Evolutionary conservation across 2,797 vertebrate genomes (phyloP).

Genomic region (Syngnathus rostellatus): DNA sequence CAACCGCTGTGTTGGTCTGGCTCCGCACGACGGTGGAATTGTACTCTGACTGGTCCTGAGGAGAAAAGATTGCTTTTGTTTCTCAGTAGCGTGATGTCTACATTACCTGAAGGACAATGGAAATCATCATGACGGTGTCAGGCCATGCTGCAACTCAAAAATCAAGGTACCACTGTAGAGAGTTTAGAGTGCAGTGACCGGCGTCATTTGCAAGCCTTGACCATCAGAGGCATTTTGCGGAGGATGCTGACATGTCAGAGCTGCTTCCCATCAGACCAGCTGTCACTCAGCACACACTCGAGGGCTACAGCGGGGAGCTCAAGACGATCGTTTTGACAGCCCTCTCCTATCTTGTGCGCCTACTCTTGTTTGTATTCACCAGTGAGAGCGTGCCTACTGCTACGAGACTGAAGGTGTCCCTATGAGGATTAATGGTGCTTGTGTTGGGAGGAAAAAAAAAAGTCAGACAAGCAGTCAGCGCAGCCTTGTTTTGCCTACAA

Average conservation of each 20-base stretch:
- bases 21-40: constrained; percentile 87
- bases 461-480: constrained; percentile 59
- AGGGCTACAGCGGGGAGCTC: constrained; percentile 54
- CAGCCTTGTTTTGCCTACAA: constrained; percentile 62
- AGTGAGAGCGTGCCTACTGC: neutral
- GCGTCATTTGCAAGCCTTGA: constrained; percentile 56
- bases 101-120: neutral
- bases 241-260: constrained; percentile 49
- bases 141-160: neutral
- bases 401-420: constrained; percentile 14
- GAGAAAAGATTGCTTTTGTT: constrained; percentile 9
- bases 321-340: constrained; percentile 69
- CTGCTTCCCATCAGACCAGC: constrained; percentile 48
- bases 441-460: constrained; percentile 16
- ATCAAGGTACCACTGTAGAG: neutral
- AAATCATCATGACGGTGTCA: neutral
- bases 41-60: constrained; percentile 85
- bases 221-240: constrained; percentile 33
- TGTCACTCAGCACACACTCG: constrained; percentile 46
- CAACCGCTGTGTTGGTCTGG: constrained; percentile 90
- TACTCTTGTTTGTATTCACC: neutral
- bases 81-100: constrained; percentile 8
- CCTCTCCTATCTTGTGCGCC: constrained; percentile 31
- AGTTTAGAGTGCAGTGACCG: neutral
- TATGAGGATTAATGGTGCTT: constrained; percentile 49